Conservation (phyloP, 2,888 invertebrate genomes). For the Drepanosiphum platanoidis region DNA sequence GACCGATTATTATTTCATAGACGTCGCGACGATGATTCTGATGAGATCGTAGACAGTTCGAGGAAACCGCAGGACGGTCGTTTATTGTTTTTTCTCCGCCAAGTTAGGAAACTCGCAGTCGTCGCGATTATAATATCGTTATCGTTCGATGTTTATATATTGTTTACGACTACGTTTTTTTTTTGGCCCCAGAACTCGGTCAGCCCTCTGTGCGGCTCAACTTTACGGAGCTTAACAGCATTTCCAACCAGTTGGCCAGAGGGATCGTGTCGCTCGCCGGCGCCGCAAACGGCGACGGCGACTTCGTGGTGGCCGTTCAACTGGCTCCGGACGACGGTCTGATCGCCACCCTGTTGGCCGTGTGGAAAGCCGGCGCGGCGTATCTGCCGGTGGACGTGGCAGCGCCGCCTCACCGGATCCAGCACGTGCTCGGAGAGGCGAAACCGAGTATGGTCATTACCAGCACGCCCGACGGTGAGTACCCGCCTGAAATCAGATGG, state of each 20-base stretch:
- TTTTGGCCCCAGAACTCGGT: slow-evolving; percentile 48
- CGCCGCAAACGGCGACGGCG: slow-evolving; percentile 73
- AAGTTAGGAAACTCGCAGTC: no score
- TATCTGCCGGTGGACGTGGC: slow-evolving; percentile 84
- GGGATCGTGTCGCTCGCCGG: slow-evolving; percentile 49
- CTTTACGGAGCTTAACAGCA: slow-evolving; percentile 58
- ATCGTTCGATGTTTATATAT: no score
- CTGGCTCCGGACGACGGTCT: slow-evolving; percentile 80
- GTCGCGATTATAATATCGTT: no score
- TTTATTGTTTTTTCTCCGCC: no score
- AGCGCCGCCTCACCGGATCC: slow-evolving; percentile 77
- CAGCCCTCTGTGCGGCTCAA: slow-evolving; percentile 31
- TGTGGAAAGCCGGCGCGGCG: slow-evolving; percentile 84
- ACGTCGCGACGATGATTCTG: no score
- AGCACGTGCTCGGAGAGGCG: slow-evolving; percentile 80
- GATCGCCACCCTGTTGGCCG: slow-evolving; percentile 76
- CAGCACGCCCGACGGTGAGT: slow-evolving; percentile 72
- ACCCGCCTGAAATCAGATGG: no score
- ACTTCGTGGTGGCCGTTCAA: slow-evolving; percentile 80
- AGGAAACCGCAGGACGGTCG: no score
- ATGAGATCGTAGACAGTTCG: no score
- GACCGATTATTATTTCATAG: no score
- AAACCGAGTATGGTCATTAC: slow-evolving; percentile 77
- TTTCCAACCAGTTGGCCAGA: slow-evolving; percentile 62
- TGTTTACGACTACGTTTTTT: no score